Evolutionary conservation across 2,113 vertebrate species (phyloP), one percentile per base, ranked within the genome.

Genomic region (Cynoglossus semilaevis): DNA sequence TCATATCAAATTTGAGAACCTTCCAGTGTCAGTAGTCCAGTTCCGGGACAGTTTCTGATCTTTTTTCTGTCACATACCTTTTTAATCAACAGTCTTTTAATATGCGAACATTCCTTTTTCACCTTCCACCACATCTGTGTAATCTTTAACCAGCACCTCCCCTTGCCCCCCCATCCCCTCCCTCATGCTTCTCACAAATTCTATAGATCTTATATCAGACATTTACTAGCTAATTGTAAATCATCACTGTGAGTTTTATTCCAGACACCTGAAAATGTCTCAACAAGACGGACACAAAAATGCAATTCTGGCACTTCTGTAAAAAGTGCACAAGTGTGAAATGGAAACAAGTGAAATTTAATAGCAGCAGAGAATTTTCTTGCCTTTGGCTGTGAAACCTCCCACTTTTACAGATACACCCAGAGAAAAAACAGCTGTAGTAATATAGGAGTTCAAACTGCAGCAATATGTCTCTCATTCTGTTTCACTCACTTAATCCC

Each of bases 261-360:
- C 52, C 52, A 17, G 46, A 69, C 68, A 70, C 51, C 58, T 79
- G 54, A 76, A 78, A 75, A 41, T 61, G 60, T 71, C 67, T 74
- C 51, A 8, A 77, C 71, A 77, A 53, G 70, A 80, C 8, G 15
- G 48, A 15, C 43, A 48, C 63, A 72, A 38, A 53, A 78, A 54
- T 68, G 67, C 70, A 51, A 70, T 49, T 44, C 43, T 45, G 46
- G 55, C 50, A 60, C 51, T 70, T 73, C 8, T 58, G 38, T 7
- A 47, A 11, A 41, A 51, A 43, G 15, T 42, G 43, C 22, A 53
- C 46, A 52, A 56, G 48, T 60, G 54, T 65, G 66, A 64, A 67
- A 76, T 76, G 60, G 58, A 63, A 70, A 63, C 56, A 69, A 57
- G 38, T 72, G 65, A 80, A 74, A 81, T 74, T 14, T 48, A 65